A percentile compares a stretch with the other conserved stretches of the same genome.
phyloP scores from a whole-genome alignment of 64 coral and sea anemone genomes.

The Stylophora pistillata region DNA sequence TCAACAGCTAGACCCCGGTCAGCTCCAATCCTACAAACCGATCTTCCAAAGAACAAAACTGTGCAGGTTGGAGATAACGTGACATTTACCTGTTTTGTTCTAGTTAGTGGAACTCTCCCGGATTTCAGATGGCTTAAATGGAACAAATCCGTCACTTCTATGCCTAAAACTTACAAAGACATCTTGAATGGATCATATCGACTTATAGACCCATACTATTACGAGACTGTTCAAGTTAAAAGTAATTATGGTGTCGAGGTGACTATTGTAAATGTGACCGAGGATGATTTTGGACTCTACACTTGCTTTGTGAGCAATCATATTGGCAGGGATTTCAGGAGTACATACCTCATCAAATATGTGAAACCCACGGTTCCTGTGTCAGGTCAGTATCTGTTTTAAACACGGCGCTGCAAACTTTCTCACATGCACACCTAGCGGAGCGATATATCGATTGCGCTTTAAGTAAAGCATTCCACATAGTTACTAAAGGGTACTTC shows the following conservation, averaged over 20 bases:
- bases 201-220: conserved; percentile 63
- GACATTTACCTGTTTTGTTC: conserved; percentile 71
- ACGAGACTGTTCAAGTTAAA: conserved; percentile 49
- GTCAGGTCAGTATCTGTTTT: conserved; percentile 31
- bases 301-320: conserved; percentile 89
- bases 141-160: conserved; percentile 50
- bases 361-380: neutral
- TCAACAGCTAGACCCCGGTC: conserved; percentile 74
- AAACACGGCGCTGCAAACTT: neutral
- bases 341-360: conserved; percentile 71
- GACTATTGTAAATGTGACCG: conserved; percentile 66
- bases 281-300: conserved; percentile 90
- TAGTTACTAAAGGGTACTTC: too few relatives aligned
- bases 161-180: conserved; percentile 19
- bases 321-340: conserved; percentile 69
- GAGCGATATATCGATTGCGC: too few relatives aligned
- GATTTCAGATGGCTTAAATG: conserved; percentile 98
- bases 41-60: conserved; percentile 79
- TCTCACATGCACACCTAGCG: too few relatives aligned
- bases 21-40: conserved; percentile 64
- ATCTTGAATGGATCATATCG: conserved; percentile 20
- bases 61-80: conserved; percentile 62
- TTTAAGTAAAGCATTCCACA: too few relatives aligned
- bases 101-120: conserved; percentile 87
- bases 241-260: conserved; percentile 58